Evolutionary conservation across 1,140 invertebrate genomes (phyloP).

Genomic region (Ceratosolen solmsi): DNA sequence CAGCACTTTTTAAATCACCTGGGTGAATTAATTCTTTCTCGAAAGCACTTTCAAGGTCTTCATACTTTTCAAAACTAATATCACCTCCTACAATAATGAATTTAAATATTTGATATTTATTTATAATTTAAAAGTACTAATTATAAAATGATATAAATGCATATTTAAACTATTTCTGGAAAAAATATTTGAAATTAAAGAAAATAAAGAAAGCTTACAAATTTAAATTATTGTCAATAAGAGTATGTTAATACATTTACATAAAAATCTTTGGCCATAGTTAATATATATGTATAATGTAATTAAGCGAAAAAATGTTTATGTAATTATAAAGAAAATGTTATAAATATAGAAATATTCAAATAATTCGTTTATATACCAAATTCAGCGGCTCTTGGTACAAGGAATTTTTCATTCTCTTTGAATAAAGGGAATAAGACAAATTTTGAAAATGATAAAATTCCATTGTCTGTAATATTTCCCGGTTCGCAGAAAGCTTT

Average conservation of each 20-base stretch:
- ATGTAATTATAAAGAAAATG: background rate
- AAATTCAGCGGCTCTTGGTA: slow-evolving; percentile 77
- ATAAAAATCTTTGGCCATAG: background rate
- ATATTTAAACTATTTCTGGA: slow-evolving; percentile 10
- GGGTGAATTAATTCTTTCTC: slow-evolving; percentile 90
- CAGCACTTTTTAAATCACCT: slow-evolving; percentile 90
- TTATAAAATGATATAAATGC: too few species aligned
- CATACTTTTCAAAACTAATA: slow-evolving; percentile 81
- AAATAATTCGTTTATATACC: slow-evolving; percentile 60
- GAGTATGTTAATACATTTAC: background rate
- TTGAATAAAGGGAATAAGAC: slow-evolving; percentile 92
- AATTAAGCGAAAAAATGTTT: background rate
- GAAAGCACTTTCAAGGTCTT: slow-evolving; percentile 85
- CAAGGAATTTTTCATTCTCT: slow-evolving; percentile 77
- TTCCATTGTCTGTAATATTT: slow-evolving; percentile 95
- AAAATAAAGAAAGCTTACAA: background rate
- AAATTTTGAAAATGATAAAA: slow-evolving; percentile 96
- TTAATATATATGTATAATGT: background rate
- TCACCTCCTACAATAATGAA: slow-evolving; percentile 78
- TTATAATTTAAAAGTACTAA: too few species aligned
- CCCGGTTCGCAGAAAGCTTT: slow-evolving; percentile 99
- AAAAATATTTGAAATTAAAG: background rate
- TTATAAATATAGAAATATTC: background rate
- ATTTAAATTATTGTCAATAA: too few species aligned
- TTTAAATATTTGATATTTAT: slow-evolving; percentile 49